Evolutionary conservation across 2,797 vertebrate species (phyloP).

Genomic region (Bradypodion ventrale): DNA sequence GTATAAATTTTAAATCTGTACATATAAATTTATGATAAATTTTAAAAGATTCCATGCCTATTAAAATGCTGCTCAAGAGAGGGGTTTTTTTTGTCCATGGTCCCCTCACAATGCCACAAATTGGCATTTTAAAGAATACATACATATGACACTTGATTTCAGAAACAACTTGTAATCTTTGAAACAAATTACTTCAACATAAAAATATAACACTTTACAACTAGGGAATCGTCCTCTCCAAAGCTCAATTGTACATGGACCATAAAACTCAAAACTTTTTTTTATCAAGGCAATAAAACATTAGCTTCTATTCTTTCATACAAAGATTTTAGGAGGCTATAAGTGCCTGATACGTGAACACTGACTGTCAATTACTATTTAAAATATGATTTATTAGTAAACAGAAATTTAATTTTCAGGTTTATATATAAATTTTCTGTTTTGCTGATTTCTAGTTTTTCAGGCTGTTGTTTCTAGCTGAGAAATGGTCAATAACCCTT

Average conservation of each 20-base stretch:
- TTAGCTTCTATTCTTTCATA: constrained; percentile 42
- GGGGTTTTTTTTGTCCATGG: constrained; percentile 59
- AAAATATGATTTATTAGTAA: constrained; percentile 17
- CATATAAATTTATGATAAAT: constrained; percentile 79
- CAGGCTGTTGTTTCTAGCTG: neutral
- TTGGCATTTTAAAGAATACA: constrained; percentile 64
- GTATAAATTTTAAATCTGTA: constrained; percentile 80
- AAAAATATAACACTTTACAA: constrained; percentile 65
- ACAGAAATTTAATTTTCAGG: neutral
- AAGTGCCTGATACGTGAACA: constrained; percentile 2
- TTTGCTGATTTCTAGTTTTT: neutral
- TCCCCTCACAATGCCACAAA: constrained; percentile 71
- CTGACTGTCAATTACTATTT: constrained; percentile 12
- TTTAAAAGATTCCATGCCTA: constrained; percentile 70
- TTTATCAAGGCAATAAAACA: constrained; percentile 56
- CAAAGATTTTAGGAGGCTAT: constrained; percentile 33
- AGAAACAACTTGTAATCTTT: constrained; percentile 73
- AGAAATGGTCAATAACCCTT: neutral
- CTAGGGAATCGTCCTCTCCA: constrained; percentile 48
- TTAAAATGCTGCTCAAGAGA: constrained; percentile 72
- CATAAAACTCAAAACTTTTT: constrained; percentile 58
- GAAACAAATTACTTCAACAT: constrained; percentile 65
- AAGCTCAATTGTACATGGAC: constrained; percentile 38
- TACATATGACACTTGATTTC: constrained; percentile 64
- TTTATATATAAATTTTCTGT: neutral